phyloP scores from a whole-genome alignment of 2,113 vertebrate species.

The Bambusicola thoracicus region DNA sequence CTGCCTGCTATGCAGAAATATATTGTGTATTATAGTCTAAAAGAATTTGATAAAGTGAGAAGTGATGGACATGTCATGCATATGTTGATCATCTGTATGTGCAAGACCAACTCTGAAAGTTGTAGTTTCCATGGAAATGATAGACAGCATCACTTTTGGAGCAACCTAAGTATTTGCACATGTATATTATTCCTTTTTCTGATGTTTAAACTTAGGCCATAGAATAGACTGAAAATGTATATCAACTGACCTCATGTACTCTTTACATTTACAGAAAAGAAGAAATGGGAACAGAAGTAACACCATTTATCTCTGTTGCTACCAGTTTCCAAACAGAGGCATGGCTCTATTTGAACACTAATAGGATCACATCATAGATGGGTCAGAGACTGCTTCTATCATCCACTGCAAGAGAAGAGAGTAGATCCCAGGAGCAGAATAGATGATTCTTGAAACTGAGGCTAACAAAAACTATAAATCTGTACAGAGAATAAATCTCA shows the following conservation, averaged over 20 bases:
- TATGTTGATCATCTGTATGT: not conserved
- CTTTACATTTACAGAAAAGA: not conserved
- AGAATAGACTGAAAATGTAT: not conserved
- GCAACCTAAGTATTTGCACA: too few relatives aligned
- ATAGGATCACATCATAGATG: not conserved
- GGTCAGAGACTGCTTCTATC: not conserved
- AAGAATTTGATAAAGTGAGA: not conserved
- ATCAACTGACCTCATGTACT: not conserved
- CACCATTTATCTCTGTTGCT: not conserved
- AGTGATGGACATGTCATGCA: fast-evolving
- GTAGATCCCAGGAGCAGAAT: not conserved
- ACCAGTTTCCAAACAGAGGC: not conserved
- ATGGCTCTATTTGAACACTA: not conserved
- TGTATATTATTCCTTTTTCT: not conserved
- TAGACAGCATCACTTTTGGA: too few relatives aligned
- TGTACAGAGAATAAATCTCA: slow-evolving; percentile 16
- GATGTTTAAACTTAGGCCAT: not conserved
- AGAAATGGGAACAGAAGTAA: not conserved
- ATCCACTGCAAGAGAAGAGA: not conserved
- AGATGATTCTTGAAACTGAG: not conserved
- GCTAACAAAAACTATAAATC: slow-evolving; percentile 29
- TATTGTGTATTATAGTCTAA: not conserved
- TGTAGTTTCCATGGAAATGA: too few relatives aligned
- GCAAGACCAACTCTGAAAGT: too few relatives aligned
- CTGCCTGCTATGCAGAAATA: not conserved